phyloP scores from a whole-genome alignment of 37 sponge, comb jelly and placozoan genomes.

The Dysidea cf. avara region DNA sequence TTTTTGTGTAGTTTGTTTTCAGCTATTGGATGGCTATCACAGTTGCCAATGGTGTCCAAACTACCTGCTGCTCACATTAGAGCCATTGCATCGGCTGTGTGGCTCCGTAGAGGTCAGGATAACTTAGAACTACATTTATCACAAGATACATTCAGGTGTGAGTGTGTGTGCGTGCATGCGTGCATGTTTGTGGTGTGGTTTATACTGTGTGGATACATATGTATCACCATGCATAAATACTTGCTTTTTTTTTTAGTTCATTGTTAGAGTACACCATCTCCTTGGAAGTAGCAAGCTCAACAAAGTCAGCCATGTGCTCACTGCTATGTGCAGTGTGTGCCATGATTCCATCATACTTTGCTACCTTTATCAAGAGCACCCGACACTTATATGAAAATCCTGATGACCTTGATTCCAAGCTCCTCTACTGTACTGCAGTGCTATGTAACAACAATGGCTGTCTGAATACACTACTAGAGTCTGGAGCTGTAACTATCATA shows the following conservation, averaged over 20 bases:
- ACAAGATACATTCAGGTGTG: too few species aligned
- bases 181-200: too few species aligned
- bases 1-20: too few species aligned
- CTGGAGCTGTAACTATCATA: conserved; percentile 13
- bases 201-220: not conserved
- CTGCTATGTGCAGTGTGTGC: conserved; percentile 63
- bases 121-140: too few species aligned
- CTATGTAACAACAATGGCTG: conserved; percentile 29
- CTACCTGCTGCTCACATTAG: too few species aligned
- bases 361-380: conserved; percentile 20
- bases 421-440: conserved; percentile 52
- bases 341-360: conserved; percentile 9
- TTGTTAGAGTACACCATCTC: conserved; percentile 44
- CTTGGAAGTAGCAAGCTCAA: conserved; percentile 4
- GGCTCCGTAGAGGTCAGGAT: too few species aligned
- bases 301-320: conserved; percentile 32
- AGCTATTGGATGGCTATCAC: too few species aligned
- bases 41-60: too few species aligned
- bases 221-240: not conserved
- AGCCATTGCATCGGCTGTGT: too few species aligned
- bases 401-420: not conserved
- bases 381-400: not conserved
- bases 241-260: conserved; percentile 19
- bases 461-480: conserved; percentile 24
- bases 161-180: too few species aligned